Evolutionary conservation across 2,888 invertebrate genomes (phyloP).

Genomic region (Chrysodeixis includens): DNA sequence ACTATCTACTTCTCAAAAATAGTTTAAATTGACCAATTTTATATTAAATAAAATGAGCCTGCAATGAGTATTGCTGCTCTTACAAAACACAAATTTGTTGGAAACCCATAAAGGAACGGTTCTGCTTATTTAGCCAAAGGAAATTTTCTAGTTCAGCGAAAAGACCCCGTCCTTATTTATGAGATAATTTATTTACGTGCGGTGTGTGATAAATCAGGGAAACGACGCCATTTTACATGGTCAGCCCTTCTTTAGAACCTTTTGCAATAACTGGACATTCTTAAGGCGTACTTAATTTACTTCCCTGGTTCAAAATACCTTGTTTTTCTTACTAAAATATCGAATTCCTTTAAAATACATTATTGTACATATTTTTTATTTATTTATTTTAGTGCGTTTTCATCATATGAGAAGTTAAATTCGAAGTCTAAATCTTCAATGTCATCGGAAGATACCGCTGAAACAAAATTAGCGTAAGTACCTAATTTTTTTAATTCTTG

Average conservation of each 20-base stretch:
- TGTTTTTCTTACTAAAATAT: neutral
- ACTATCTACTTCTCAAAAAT: no score
- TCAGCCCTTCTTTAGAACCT: slow-evolving; percentile 28
- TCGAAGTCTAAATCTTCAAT: slow-evolving; percentile 37
- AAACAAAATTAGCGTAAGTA: slow-evolving; percentile 66
- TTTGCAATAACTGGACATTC: slow-evolving; percentile 35
- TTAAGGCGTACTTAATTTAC: neutral
- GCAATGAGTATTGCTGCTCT: neutral
- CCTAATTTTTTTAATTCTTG: neutral
- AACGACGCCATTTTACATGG: slow-evolving; percentile 50
- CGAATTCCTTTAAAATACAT: neutral
- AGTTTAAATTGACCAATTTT: no score
- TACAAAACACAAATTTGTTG: neutral
- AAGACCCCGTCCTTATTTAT: slow-evolving; percentile 48
- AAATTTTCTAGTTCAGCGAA: slow-evolving; percentile 40
- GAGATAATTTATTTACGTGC: slow-evolving; percentile 54
- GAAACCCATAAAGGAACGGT: neutral
- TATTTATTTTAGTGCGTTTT: slow-evolving; percentile 30
- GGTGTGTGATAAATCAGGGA: slow-evolving; percentile 46
- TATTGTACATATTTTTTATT: neutral
- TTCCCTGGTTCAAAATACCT: neutral
- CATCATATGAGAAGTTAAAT: slow-evolving; percentile 13
- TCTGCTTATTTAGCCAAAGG: slow-evolving; percentile 28
- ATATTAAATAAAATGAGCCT: no score
- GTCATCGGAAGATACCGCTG: slow-evolving; percentile 73